phyloP scores from a whole-genome alignment of 2,888 invertebrate genomes.

The Drosophila colorata region DNA sequence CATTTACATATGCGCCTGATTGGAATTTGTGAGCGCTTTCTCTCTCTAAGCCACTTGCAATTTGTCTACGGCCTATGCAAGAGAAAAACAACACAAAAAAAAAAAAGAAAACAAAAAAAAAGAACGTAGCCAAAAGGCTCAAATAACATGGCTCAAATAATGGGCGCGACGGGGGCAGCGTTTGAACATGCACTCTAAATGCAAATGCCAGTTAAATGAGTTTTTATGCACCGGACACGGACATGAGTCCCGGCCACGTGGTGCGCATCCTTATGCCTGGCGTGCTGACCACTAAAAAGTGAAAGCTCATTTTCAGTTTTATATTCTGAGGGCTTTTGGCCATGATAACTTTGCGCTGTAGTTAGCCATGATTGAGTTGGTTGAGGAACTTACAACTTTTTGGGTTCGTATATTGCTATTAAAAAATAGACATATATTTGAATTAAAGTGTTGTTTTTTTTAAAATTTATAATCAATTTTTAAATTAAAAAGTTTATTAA shows the following conservation, averaged over 20 bases:
- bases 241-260: not conserved
- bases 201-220: constrained; percentile 79
- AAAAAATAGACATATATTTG: not conserved
- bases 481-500: too few relatives aligned
- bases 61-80: constrained; percentile 48
- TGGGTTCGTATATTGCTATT: not conserved
- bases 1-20: constrained; percentile 63
- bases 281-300: constrained; percentile 17
- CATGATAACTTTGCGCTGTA: constrained; percentile 6
- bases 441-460: too few relatives aligned
- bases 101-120: not conserved
- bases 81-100: not conserved
- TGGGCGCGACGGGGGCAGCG: constrained; percentile 15
- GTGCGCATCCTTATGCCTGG: constrained; percentile 16
- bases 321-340: not conserved
- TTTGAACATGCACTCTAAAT: constrained; percentile 74
- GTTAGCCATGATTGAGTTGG: too few relatives aligned
- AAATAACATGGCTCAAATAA: constrained; percentile 19
- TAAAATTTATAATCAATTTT: too few relatives aligned
- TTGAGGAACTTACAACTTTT: not conserved
- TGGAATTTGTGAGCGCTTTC: constrained; percentile 41
- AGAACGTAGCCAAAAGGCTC: constrained; percentile 12
- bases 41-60: constrained; percentile 46
- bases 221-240: constrained; percentile 55
- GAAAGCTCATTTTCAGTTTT: constrained; percentile 33